Conservation (phyloP, 2,113 vertebrate genomes). For the Xiphophorus couchianus region DNA sequence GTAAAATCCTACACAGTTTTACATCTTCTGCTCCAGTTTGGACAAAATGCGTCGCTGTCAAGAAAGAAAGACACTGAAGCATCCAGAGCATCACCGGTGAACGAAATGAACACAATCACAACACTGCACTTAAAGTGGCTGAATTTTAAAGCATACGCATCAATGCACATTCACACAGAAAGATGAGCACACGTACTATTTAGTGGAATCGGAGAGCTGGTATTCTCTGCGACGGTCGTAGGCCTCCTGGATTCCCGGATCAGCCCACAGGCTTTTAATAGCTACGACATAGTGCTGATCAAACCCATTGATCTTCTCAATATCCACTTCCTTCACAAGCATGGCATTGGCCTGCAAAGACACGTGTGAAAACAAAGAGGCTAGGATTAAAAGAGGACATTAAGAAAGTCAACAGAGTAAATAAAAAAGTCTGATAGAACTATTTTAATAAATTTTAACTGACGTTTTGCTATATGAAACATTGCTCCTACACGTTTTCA, state of each 20-base stretch:
- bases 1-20: not conserved
- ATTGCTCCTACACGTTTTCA: not conserved
- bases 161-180: not conserved
- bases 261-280: constrained; percentile 85
- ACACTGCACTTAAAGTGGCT: not conserved
- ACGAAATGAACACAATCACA: not conserved
- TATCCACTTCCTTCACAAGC: constrained; percentile 86
- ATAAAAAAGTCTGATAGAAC: not conserved
- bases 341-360: constrained; percentile 81
- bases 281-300: constrained; percentile 75
- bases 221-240: constrained; percentile 89
- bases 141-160: not conserved
- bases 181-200: constrained; percentile 82
- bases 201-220: constrained; percentile 89
- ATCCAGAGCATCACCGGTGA: not conserved
- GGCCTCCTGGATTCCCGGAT: constrained; percentile 84
- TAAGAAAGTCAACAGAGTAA: not conserved
- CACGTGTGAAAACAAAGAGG: not conserved
- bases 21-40: not conserved
- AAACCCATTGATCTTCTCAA: constrained; percentile 84
- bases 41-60: not conserved
- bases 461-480: not conserved
- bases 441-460: not conserved
- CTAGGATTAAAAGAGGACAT: not conserved
- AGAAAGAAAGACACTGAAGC: not conserved